These are phyloP conservation scores for Anabacerthia variegaticeps DNA, from an alignment of 2,797 vertebrate species.

Conservation along the genomic window DNA sequence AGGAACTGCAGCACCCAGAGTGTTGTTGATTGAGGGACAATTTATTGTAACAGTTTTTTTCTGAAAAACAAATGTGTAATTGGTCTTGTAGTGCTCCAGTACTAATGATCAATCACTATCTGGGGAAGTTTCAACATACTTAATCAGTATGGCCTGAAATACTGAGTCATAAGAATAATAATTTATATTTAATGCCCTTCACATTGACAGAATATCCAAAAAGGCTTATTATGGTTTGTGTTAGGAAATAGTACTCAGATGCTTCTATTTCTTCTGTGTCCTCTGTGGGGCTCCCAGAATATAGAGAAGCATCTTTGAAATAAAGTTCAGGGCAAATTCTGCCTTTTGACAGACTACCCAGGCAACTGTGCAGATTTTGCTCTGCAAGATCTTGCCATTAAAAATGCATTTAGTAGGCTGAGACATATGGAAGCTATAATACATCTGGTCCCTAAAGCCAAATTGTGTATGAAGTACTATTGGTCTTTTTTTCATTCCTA, in stretches of 20 bases:
- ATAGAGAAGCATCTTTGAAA: neutral
- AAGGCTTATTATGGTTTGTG: neutral
- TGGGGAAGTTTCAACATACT: neutral
- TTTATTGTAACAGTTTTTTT: neutral
- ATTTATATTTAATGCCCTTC: neutral
- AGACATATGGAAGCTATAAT: constrained; percentile 71
- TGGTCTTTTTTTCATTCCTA: constrained; percentile 51
- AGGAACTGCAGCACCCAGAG: neutral
- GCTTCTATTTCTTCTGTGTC: neutral
- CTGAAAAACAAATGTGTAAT: neutral
- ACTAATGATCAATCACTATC: neutral
- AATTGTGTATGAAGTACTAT: constrained; percentile 41
- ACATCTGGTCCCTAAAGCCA: constrained; percentile 65
- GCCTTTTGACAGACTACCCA: constrained; percentile 39
- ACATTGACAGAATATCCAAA: neutral
- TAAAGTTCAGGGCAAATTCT: constrained; percentile 40
- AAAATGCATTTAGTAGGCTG: constrained; percentile 67
- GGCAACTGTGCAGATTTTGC: constrained; percentile 51
- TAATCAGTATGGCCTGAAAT: neutral
- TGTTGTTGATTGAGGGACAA: neutral
- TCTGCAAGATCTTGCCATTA: constrained; percentile 65
- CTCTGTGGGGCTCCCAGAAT: neutral
- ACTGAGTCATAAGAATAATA: neutral
- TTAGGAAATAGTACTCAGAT: neutral
- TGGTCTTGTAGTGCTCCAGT: neutral